A percentile compares a stretch with the other conserved stretches of the same genome.
Evolutionary conservation across 2,888 invertebrate species (phyloP).

Genomic region (Drepana falcataria): DNA sequence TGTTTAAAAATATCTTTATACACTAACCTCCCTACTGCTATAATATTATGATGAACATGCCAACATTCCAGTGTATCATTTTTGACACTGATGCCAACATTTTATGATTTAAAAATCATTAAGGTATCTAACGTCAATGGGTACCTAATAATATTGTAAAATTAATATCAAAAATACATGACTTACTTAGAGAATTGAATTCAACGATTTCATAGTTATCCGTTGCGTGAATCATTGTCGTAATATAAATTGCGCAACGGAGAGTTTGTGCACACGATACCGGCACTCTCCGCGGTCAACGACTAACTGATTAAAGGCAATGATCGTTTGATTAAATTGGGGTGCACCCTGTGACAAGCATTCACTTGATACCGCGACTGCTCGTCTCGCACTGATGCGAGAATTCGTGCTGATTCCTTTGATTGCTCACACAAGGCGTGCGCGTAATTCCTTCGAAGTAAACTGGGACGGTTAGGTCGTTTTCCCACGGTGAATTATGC

Average conservation of each 20-base stretch:
- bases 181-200: conserved; percentile 61
- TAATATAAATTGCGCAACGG: conserved; percentile 4
- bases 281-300: conserved; percentile 45
- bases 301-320: conserved; percentile 64
- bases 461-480: neutral
- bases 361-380: too few relatives aligned
- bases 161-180: neutral
- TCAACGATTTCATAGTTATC: conserved; percentile 57
- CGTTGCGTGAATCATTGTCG: conserved; percentile 36
- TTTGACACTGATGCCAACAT: too few relatives aligned
- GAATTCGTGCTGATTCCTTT: neutral
- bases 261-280: conserved; percentile 24
- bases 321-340: conserved; percentile 62
- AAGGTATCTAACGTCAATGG: neutral
- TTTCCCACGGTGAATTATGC: neutral
- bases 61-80: neutral
- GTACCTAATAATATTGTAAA: neutral
- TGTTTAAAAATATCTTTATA: conserved; percentile 1
- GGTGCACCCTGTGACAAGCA: conserved; percentile 4
- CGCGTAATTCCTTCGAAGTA: too few relatives aligned
- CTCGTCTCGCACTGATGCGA: neutral
- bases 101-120: too few relatives aligned
- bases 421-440: too few relatives aligned
- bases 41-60: neutral
- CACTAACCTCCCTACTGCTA: neutral